Conservation (phyloP, 2,113 vertebrate species). For the Glareola pratincola region DNA sequence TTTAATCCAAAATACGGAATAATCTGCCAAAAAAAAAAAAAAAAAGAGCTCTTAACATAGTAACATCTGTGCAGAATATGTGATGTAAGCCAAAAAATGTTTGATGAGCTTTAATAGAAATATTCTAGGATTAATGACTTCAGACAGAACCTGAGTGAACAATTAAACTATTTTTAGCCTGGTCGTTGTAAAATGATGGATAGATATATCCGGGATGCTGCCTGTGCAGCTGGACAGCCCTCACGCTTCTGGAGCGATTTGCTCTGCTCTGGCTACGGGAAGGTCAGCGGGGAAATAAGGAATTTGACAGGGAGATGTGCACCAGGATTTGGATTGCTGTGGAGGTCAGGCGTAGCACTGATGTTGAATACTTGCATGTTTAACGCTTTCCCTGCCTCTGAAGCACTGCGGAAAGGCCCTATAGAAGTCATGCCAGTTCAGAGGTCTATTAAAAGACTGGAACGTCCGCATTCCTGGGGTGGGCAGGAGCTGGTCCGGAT, state of each 20-base stretch:
- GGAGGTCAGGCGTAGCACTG: neutral
- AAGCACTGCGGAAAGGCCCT: neutral
- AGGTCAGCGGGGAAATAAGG: slow-evolving; percentile 39
- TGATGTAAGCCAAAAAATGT: neutral
- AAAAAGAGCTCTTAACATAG: neutral
- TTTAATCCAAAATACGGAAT: neutral
- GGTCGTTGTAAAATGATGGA: neutral
- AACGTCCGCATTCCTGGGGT: neutral
- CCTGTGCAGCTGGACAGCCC: neutral
- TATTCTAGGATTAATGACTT: neutral
- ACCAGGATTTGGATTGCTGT: neutral
- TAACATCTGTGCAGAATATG: neutral
- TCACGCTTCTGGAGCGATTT: neutral
- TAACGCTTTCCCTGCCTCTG: neutral
- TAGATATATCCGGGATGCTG: neutral
- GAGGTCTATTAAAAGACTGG: neutral
- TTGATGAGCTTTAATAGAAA: neutral
- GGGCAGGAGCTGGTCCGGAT: neutral
- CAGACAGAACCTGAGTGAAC: neutral
- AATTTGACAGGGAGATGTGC: slow-evolving; percentile 11
- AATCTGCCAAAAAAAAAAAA: neutral
- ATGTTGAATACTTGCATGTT: neutral
- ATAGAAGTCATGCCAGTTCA: neutral
- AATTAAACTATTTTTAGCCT: neutral
- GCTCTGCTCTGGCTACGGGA: neutral